Evolutionary conservation across 2,113 vertebrate species (phyloP), one percentile per base, ranked within the genome.

Genomic region (Oreochromis spilurus): DNA sequence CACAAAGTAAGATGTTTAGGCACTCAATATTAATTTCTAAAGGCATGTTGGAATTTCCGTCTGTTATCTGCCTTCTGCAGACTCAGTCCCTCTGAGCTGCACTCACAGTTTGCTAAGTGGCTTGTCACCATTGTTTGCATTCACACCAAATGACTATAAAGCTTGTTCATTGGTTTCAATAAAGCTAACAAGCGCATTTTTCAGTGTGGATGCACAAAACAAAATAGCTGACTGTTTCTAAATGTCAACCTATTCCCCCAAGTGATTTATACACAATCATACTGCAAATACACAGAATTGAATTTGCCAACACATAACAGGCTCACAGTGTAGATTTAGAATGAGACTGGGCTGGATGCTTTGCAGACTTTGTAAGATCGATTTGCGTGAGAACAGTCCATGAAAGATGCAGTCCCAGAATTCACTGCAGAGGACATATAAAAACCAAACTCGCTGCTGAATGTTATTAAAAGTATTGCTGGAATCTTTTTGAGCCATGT

Each of bases 171-270:
- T 57, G 48, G 43, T 84, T 58, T 89, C 81, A 84, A 83, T 86
- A 72, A 89, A 26, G 45, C 79, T n/a, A 81, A 93, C 77, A 86
- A 77, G 58, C 50, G 6, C 31, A 26, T 90, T 87, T 91, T 88
- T 82, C 17, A 11, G 11, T 8, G 50, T 16, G 0, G 82, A 85
- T 62, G n/a, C 57, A 83, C 80, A 84, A 57, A 82, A 43, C 38
- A 53, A 82, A 87, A 87, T 31, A 88, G 82, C 55, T 36, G 50
- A 24, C 70, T 43, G 48, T 82, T 31, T 72, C 38, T 65, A 93
- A 94, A 95, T 95, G 94, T 92, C 94, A 94, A 26, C 34, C 67
- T 36, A 12, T 55, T 89, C 91, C 93, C 92, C 13, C 3, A 12
- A 78, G 91, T n/a, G 83, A 84, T 87, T 84, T 60, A n/a, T 16